phyloP scores from a whole-genome alignment of 2,113 vertebrate species.

The Engraulis encrasicolus region DNA sequence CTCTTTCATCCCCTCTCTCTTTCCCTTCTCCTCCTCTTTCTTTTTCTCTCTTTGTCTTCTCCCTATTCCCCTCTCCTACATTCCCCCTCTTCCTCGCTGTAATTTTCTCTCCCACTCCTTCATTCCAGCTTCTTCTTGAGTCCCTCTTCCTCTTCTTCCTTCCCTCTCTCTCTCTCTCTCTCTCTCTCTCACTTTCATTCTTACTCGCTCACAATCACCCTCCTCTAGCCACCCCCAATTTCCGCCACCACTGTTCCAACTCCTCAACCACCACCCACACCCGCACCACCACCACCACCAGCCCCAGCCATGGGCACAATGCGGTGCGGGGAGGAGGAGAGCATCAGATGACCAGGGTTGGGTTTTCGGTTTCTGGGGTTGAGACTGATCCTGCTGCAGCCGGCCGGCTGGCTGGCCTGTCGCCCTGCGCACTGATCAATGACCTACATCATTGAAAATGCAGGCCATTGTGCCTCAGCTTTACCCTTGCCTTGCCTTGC shows the following conservation, averaged over 20 bases:
- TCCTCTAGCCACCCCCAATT: not conserved
- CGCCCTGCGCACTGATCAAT: slow-evolving; percentile 51
- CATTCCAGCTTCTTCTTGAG: no score
- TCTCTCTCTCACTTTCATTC: not conserved
- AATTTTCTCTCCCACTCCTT: no score
- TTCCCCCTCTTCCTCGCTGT: no score
- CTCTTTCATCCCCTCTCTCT: no score
- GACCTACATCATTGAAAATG: slow-evolving; percentile 58
- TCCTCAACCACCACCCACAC: no score
- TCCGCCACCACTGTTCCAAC: not conserved
- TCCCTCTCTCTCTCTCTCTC: not conserved
- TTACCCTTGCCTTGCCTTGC: no score
- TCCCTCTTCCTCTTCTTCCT: no score
- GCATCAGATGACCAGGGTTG: slow-evolving; percentile 54
- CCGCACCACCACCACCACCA: not conserved
- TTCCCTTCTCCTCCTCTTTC: no score
- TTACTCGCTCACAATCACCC: not conserved
- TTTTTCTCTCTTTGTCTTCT: not conserved
- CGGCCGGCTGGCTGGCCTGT: slow-evolving; percentile 36
- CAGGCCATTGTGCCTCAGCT: slow-evolving; percentile 36
- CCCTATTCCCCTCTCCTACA: not conserved
- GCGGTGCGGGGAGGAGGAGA: slow-evolving; percentile 26
- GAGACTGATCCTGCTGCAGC: slow-evolving; percentile 40
- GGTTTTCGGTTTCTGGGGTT: slow-evolving; percentile 55
- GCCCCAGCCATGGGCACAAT: not conserved